Evolutionary conservation across 2,888 invertebrate species (phyloP).

Genomic region (Dicyrtomina minuta): DNA sequence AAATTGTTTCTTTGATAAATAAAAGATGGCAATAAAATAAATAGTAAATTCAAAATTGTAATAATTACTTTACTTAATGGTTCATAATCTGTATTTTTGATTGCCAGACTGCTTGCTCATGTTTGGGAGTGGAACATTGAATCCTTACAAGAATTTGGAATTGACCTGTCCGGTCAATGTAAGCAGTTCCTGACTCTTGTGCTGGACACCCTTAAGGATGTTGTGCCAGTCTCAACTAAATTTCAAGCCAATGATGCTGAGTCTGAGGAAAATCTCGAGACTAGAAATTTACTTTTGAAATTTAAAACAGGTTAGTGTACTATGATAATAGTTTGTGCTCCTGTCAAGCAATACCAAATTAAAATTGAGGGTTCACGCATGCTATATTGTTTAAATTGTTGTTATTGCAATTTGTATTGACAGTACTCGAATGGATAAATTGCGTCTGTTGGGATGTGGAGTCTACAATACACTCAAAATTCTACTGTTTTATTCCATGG

Average conservation of each 20-base stretch:
- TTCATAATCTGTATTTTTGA: no score
- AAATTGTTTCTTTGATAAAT: neutral
- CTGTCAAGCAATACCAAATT: no score
- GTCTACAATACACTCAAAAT: conserved; percentile 55
- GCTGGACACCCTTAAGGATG: conserved; percentile 33
- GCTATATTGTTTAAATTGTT: no score
- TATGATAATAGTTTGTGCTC: neutral
- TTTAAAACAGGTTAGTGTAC: conserved; percentile 53
- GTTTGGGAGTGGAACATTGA: conserved; percentile 56
- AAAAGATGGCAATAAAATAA: no score
- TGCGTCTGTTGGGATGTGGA: conserved; percentile 55
- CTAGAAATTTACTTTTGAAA: conserved; percentile 49
- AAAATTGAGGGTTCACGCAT: no score
- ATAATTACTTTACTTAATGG: neutral
- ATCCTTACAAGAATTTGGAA: conserved; percentile 24
- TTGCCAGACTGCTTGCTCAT: conserved; percentile 55
- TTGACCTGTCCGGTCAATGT: conserved; percentile 17
- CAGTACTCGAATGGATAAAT: conserved; percentile 51
- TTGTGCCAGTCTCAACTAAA: conserved; percentile 47
- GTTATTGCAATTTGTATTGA: neutral
- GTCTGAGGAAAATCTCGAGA: conserved; percentile 51
- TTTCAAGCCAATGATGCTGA: conserved; percentile 48
- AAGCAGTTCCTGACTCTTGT: conserved; percentile 20
- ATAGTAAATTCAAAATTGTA: no score
- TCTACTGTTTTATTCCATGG: conserved; percentile 64